Evolutionary conservation across 2,888 invertebrate genomes (phyloP).

Genomic region (Sarcophaga caerulescens): DNA sequence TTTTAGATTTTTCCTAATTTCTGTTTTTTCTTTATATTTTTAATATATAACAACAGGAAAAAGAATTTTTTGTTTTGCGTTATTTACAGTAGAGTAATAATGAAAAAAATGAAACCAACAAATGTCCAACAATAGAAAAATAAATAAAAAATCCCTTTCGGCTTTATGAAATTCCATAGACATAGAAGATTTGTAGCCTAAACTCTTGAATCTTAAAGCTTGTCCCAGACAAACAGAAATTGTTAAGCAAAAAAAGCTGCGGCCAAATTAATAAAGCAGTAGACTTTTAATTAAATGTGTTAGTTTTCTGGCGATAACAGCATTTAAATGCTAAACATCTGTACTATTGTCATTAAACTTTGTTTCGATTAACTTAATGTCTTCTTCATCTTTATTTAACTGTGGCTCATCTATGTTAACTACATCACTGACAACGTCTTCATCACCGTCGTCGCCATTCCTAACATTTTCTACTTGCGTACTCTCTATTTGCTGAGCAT

Average conservation of each 20-base stretch:
- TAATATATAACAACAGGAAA: background rate
- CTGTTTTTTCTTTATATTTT: background rate
- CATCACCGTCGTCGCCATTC: background rate
- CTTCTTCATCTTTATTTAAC: slow-evolving; percentile 5
- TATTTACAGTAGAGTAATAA: background rate
- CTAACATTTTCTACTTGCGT: background rate
- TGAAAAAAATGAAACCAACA: slow-evolving; percentile 1
- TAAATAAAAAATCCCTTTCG: background rate
- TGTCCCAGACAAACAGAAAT: too few relatives aligned
- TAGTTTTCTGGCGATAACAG: background rate
- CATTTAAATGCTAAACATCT: slow-evolving; percentile 64
- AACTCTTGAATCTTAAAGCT: background rate
- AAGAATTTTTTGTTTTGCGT: background rate
- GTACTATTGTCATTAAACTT: slow-evolving; percentile 41
- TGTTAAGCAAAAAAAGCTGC: too few relatives aligned
- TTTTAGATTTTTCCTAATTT: background rate
- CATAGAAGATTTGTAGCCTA: background rate
- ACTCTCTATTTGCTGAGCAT: slow-evolving; percentile 56
- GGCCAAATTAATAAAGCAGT: too few relatives aligned
- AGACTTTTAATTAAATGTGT: background rate
- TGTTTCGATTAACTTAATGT: slow-evolving; percentile 27
- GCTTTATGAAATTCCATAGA: background rate
- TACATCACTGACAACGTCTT: background rate
- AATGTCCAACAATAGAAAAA: background rate
- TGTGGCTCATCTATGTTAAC: background rate